These are phyloP conservation scores for Diaperis boleti DNA, from an alignment of 2,888 invertebrate species.

Conservation along the genomic window DNA sequence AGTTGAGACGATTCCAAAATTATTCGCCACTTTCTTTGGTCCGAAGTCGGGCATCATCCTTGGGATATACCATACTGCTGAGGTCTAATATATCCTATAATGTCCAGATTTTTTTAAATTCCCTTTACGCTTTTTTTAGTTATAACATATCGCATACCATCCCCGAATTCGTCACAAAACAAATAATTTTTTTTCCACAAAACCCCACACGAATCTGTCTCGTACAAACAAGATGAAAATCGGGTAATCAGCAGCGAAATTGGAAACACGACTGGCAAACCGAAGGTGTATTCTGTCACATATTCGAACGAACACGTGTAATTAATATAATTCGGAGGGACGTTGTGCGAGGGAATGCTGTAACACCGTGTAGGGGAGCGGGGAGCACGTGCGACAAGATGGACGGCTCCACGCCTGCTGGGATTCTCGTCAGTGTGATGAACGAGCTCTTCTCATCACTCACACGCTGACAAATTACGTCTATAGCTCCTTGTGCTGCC, in stretches of 20 bases:
- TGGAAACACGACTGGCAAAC: constrained; percentile 20
- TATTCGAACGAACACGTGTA: constrained; percentile 33
- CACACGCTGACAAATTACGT: constrained; percentile 59
- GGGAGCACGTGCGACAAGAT: constrained; percentile 54
- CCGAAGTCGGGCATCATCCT: no score
- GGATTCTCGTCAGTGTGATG: constrained; percentile 59
- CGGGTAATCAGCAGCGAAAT: constrained; percentile 11
- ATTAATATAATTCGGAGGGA: constrained; percentile 38
- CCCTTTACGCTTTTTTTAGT: no score
- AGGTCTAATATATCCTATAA: no score
- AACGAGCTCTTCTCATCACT: constrained; percentile 59
- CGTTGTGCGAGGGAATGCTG: constrained; percentile 23
- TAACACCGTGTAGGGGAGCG: constrained; percentile 44
- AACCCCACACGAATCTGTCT: not conserved
- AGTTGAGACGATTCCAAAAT: no score
- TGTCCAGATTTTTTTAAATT: no score
- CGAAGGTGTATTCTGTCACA: constrained; percentile 27
- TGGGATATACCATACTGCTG: no score
- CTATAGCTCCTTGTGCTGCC: constrained; percentile 44
- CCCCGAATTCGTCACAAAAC: no score
- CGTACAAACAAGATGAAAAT: constrained; percentile 25
- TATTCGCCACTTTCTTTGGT: no score
- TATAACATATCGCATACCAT: no score
- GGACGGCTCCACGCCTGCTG: constrained; percentile 53
- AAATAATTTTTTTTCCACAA: no score